phyloP scores from a whole-genome alignment of 2,888 invertebrate genomes.

The Tanypteryx hageni region DNA sequence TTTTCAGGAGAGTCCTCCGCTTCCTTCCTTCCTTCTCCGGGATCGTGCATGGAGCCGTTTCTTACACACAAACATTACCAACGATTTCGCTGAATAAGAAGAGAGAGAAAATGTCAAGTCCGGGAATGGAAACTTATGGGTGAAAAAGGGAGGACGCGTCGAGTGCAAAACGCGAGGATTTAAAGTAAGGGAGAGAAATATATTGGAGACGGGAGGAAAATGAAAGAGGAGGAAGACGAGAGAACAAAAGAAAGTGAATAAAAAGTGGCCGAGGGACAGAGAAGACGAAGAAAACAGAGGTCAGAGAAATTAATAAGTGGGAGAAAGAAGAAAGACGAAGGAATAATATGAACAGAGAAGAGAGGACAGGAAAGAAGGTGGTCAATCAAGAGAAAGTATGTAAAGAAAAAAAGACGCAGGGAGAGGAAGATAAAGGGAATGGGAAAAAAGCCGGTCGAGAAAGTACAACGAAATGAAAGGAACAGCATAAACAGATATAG shows the following conservation, averaged over 20 bases:
- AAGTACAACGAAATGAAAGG: not conserved
- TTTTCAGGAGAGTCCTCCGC: not conserved
- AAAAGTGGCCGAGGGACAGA: not conserved
- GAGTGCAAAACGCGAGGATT: not conserved
- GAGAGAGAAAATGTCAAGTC: not conserved
- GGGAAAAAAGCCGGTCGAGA: not conserved
- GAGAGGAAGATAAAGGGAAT: not conserved
- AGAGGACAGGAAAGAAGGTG: not conserved
- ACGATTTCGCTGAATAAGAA: not conserved
- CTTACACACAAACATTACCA: not conserved
- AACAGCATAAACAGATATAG: no score
- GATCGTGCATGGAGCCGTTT: not conserved
- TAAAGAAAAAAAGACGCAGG: not conserved
- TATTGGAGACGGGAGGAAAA: no score
- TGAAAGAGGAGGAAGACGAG: no score
- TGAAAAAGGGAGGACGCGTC: not conserved
- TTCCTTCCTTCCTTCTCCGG: not conserved
- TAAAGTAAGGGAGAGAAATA: no score
- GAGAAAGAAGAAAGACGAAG: not conserved
- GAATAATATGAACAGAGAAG: not conserved
- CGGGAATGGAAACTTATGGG: not conserved
- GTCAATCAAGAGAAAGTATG: not conserved
- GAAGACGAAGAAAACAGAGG: not conserved
- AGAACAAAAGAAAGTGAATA: no score
- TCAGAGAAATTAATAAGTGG: not conserved